Conservation (phyloP, 1,140 invertebrate genomes). For the Sminthurinus signatus region DNA sequence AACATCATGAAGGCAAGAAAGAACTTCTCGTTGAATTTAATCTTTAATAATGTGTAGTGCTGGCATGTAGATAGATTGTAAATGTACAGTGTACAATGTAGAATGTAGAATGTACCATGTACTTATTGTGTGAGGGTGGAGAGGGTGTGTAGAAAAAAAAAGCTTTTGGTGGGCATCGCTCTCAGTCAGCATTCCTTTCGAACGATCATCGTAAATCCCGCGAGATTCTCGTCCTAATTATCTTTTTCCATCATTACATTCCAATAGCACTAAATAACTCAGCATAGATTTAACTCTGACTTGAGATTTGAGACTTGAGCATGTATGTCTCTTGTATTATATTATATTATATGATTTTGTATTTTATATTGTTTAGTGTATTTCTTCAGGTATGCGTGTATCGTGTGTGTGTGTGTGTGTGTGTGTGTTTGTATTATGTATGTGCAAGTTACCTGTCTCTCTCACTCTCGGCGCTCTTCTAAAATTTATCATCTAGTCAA, state of each 20-base stretch:
- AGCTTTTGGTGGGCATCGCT: conserved; percentile 24
- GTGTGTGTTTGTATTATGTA: neutral
- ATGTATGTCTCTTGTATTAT: neutral
- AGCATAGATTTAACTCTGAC: conserved; percentile 1
- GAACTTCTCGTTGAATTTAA: neutral
- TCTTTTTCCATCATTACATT: conserved; percentile 26
- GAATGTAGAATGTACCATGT: neutral
- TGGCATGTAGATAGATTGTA: too few species aligned
- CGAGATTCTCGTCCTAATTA: conserved; percentile 26
- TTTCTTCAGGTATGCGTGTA: too few species aligned
- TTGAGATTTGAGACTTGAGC: neutral
- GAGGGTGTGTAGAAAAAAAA: conserved; percentile 30
- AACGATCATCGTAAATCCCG: conserved; percentile 22
- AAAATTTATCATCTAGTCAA: too few species aligned
- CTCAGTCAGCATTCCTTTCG: conserved; percentile 20
- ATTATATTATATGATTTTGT: neutral
- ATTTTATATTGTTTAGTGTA: neutral
- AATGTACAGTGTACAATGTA: too few species aligned
- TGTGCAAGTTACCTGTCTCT: too few species aligned
- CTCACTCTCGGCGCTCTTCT: too few species aligned
- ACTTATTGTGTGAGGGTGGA: conserved; percentile 30
- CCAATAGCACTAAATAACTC: conserved; percentile 14
- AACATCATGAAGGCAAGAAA: too few species aligned
- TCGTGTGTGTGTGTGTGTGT: neutral
- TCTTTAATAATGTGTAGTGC: neutral